phyloP scores from a whole-genome alignment of 2,797 vertebrate species.

The Morus bassanus region DNA sequence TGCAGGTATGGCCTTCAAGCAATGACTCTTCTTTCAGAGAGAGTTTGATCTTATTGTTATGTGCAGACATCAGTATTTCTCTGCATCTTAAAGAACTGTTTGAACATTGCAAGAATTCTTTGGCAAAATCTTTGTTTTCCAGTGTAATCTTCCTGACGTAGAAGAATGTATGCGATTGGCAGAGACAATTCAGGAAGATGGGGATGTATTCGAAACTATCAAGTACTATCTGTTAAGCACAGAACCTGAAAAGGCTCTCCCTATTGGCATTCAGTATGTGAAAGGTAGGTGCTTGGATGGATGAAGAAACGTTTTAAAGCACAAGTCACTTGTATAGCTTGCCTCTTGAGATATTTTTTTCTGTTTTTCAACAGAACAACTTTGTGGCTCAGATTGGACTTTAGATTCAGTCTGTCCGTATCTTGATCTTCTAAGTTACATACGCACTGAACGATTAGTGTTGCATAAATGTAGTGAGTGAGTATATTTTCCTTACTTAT shows the following conservation, averaged over 20 bases:
- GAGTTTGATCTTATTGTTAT: background rate
- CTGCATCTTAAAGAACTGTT: background rate
- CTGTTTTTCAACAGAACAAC: slow-evolving; percentile 79
- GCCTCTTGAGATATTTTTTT: background rate
- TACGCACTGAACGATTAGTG: slow-evolving; percentile 88
- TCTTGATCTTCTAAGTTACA: slow-evolving; percentile 91
- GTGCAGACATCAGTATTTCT: background rate
- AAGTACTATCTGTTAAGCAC: slow-evolving; percentile 88
- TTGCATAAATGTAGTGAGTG: slow-evolving; percentile 86
- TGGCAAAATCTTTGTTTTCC: slow-evolving; percentile 50
- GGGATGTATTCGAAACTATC: slow-evolving; percentile 82
- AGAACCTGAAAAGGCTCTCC: slow-evolving; percentile 89
- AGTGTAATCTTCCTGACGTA: slow-evolving; percentile 87
- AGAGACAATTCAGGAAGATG: slow-evolving; percentile 72
- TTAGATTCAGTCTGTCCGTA: slow-evolving; percentile 83
- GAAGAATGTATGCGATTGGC: slow-evolving; percentile 86
- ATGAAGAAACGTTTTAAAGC: background rate
- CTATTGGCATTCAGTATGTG: slow-evolving; percentile 83
- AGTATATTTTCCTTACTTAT: slow-evolving; percentile 64
- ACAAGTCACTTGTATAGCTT: background rate
- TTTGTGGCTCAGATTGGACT: slow-evolving; percentile 85
- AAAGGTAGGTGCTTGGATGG: slow-evolving; percentile 81
- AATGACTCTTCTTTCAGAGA: background rate
- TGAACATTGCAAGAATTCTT: background rate
- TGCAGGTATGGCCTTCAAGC: background rate